phyloP scores from a whole-genome alignment of 2,113 vertebrate genomes.

The Desmodus rotundus region DNA sequence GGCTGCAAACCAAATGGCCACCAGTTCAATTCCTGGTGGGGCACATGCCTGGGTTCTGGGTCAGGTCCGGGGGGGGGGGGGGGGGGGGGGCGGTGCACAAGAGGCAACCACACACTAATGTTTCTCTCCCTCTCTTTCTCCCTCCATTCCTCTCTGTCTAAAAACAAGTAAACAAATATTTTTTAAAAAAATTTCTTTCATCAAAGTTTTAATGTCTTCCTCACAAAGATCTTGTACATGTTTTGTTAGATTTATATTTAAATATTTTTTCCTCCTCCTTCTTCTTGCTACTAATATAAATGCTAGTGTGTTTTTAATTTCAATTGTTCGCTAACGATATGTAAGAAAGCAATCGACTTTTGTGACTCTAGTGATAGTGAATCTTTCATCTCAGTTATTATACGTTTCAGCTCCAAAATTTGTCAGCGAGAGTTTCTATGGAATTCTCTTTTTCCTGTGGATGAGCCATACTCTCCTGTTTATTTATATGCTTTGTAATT shows the following conservation, averaged over 20 bases:
- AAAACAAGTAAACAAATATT: no score
- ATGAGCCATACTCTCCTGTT: not conserved
- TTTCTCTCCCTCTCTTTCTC: no score
- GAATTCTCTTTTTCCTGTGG: not conserved
- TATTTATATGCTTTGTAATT: not conserved
- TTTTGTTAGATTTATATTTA: not conserved
- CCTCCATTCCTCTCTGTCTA: no score
- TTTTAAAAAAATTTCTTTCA: not conserved
- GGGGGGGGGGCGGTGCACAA: no score
- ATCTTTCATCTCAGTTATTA: not conserved
- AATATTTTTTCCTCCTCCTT: not conserved
- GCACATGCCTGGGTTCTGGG: no score
- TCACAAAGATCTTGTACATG: not conserved
- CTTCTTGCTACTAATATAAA: not conserved
- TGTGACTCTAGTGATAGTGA: not conserved
- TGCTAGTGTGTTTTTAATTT: not conserved
- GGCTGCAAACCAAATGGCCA: no score
- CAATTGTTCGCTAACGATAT: not conserved
- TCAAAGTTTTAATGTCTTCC: not conserved
- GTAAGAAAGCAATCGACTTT: not conserved
- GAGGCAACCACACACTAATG: no score
- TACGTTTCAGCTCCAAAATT: not conserved
- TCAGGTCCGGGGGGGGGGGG: no score
- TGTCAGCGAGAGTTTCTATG: not conserved
- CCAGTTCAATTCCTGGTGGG: no score